These are phyloP conservation scores for Zaprionus taronus DNA, from an alignment of 1,140 invertebrate species.

Conservation along the genomic window DNA sequence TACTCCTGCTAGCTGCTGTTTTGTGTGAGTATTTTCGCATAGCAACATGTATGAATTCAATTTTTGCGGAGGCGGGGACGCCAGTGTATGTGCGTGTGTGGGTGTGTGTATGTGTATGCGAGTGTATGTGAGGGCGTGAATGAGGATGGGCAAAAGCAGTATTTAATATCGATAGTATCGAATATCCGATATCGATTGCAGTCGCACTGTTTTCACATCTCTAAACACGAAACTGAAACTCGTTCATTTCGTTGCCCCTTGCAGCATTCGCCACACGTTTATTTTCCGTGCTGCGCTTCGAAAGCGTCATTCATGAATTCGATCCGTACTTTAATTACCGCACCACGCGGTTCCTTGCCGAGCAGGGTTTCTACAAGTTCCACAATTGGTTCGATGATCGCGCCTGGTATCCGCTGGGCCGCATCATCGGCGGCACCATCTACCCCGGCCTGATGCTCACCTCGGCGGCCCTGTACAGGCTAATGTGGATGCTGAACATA, in stretches of 20 bases:
- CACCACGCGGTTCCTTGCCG: conserved; percentile 96
- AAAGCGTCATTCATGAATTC: conserved; percentile 99
- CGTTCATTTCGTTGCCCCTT: conserved; percentile 69
- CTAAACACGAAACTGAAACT: conserved; percentile 6
- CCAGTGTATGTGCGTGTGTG: conserved; percentile 4
- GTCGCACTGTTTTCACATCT: neutral
- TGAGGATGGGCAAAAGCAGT: neutral
- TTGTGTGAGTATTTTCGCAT: conserved; percentile 91
- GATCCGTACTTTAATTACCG: conserved; percentile 99
- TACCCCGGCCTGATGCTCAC: conserved; percentile 99
- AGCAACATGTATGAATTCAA: conserved; percentile 8
- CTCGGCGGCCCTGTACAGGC: conserved; percentile 95
- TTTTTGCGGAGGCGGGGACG: conserved; percentile 12
- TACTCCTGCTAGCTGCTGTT: conserved; percentile 95
- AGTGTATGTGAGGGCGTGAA: conserved; percentile 17
- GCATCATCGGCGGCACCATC: conserved; percentile 98
- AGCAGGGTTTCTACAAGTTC: conserved; percentile 98
- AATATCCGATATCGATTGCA: neutral
- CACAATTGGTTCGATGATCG: conserved; percentile 99
- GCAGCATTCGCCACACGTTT: conserved; percentile 97
- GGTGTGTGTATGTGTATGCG: neutral
- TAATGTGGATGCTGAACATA: conserved; percentile 95
- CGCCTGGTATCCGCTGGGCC: conserved; percentile 98
- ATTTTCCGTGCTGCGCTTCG: conserved; percentile 98
- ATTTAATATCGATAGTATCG: neutral